A percentile compares a stretch with the other conserved stretches of the same genome.
Evolutionary conservation across 2,113 vertebrate species (phyloP).

Genomic region (Pterocles gutturalis): DNA sequence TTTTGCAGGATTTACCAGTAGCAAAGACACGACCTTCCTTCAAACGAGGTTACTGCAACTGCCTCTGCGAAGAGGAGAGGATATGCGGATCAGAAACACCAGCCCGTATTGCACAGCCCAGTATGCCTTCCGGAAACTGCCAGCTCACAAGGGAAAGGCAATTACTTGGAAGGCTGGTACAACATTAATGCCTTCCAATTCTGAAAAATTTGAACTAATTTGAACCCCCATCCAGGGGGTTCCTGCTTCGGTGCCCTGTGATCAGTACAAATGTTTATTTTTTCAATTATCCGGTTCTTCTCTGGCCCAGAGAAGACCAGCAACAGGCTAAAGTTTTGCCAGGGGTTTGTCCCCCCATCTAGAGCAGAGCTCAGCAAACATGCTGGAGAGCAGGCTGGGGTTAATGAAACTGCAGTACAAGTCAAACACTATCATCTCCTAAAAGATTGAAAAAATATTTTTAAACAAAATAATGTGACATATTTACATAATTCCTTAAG

Average conservation of each 20-base stretch:
- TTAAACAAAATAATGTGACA: slow-evolving; percentile 79
- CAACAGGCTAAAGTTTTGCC: neutral
- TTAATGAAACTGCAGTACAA: slow-evolving; percentile 54
- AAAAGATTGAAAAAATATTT: slow-evolving; percentile 75
- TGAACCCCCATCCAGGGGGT: neutral
- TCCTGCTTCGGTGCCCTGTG: neutral
- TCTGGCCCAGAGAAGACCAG: neutral
- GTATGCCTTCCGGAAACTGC: neutral
- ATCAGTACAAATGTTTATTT: neutral
- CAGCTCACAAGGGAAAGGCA: neutral
- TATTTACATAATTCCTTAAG: slow-evolving; percentile 87
- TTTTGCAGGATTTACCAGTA: neutral
- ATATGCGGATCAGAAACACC: neutral
- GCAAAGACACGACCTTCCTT: neutral
- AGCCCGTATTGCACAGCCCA: neutral
- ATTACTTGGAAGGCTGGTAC: neutral
- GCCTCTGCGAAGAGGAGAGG: neutral
- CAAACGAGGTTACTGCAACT: neutral
- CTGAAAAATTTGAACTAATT: neutral
- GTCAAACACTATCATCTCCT: slow-evolving; percentile 64
- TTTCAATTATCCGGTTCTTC: neutral
- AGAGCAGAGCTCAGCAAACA: slow-evolving; percentile 3
- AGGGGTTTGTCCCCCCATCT: neutral
- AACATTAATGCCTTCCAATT: neutral
- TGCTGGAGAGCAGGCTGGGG: slow-evolving; percentile 28